phyloP scores from a whole-genome alignment of 2,888 invertebrate genomes.

The Leptopilina myrica region DNA sequence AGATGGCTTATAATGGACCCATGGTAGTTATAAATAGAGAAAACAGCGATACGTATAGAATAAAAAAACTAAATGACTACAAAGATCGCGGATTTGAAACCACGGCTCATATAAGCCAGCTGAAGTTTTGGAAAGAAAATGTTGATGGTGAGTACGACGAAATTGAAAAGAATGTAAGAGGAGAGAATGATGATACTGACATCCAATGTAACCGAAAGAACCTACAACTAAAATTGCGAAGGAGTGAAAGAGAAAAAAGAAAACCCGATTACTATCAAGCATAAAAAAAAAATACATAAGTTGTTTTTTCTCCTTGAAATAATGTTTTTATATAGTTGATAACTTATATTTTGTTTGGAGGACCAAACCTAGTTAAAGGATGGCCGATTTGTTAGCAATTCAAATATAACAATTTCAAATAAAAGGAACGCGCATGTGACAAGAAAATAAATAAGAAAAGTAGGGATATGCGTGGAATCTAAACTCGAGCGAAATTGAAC shows the following conservation, averaged over 20 bases:
- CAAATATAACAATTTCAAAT: too few relatives aligned
- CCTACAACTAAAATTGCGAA: background rate
- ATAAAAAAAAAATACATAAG: background rate
- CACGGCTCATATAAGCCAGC: conserved; percentile 46
- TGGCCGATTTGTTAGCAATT: conserved; percentile 1
- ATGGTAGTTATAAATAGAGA: conserved; percentile 31
- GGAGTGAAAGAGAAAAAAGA: background rate
- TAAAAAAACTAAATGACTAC: background rate
- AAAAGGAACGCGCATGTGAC: background rate
- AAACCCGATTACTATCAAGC: background rate
- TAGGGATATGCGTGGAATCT: background rate
- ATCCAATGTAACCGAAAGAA: background rate
- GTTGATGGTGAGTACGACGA: background rate
- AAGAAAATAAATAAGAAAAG: background rate
- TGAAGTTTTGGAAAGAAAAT: conserved; percentile 43
- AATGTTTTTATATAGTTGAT: background rate
- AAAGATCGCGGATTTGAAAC: background rate
- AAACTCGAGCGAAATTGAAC: too few relatives aligned
- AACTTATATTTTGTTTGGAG: background rate
- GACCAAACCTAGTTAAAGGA: background rate
- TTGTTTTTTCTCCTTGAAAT: too few relatives aligned
- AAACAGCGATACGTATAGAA: background rate
- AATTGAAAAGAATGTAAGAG: background rate
- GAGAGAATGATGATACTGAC: background rate
- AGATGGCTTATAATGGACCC: conserved; percentile 43